A percentile compares a stretch with the other conserved stretches of the same genome.
Conservation (phyloP, 1,140 invertebrate species). For the Laodelphax striatellus region DNA sequence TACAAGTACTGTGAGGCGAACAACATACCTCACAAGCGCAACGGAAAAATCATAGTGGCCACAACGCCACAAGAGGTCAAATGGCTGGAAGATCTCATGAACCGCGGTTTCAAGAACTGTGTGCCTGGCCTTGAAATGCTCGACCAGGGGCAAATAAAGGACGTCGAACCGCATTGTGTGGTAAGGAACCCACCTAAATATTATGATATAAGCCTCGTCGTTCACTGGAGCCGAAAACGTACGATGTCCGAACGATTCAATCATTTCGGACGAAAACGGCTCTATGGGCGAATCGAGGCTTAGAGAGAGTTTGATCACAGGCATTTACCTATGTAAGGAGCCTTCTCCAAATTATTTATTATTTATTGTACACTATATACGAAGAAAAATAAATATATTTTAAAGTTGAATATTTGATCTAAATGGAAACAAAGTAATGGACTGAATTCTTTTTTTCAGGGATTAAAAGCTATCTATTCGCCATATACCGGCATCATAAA, state of each 20-base stretch:
- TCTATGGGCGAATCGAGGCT: no score
- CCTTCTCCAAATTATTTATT: no score
- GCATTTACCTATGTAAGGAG: no score
- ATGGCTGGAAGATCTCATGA: neutral
- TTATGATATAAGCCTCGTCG: no score
- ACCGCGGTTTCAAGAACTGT: neutral
- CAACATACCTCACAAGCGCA: neutral
- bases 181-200: neutral
- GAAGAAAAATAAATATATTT: no score
- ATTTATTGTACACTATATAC: no score
- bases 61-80: neutral
- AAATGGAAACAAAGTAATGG: no score
- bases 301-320: no score
- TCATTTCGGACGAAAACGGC: no score
- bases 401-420: no score
- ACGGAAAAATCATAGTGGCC: neutral
- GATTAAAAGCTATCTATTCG: neutral
- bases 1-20: neutral
- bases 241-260: no score
- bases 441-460: neutral
- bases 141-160: neutral
- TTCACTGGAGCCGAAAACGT: no score
- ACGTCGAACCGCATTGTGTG: neutral
- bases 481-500: neutral
- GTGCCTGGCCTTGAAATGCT: neutral